Base-by-base conservation (phyloP, 1,140 invertebrate genomes). In the Heliconius congener region DNA sequence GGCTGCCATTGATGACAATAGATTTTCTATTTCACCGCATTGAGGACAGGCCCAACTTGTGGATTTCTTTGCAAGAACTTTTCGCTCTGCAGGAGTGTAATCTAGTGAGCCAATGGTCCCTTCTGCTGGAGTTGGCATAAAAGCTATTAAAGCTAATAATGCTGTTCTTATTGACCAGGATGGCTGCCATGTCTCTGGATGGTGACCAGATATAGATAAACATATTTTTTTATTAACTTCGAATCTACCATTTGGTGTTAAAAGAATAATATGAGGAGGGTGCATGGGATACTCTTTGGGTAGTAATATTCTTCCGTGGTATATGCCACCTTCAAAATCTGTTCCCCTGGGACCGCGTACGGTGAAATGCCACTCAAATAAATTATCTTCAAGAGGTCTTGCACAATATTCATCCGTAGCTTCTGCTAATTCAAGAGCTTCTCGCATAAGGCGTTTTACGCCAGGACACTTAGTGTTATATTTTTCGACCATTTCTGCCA, bases 331-430 rank as follows among this genome's bases (percentile, higher is more conserved):
- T 84, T 98, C 97, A 95, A 99, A 99, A 70, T 99, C 98, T 0
- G 97, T 97, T 6, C 97, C 97, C 50, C 96, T 96, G 39, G 98
- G 98, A 18, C 98, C 98, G 88, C 97, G 95, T 11, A 99, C 97
- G 0, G 99, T 99, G 92, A 99, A 99, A 95, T 99, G 99, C 99
- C 99, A 99, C 92, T 99, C 99, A 95, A 99, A 99, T 39, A 99
- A 93, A 95, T 99, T 99, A 87, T 99, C 98, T 91, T 99, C 98
- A 23, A 99, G 92, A 37, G 99, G 99, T 86, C 97, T 96, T 30
- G 98, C 98, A 95, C 95, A 97, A 92, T 98, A 99, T 90, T 99
- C 97, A 88, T 98, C 98, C 19, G 98, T 99, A 23, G 98, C 96
- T 80, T 98, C 96, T 50, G 96, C 95, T 71, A 99, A 91, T 92